Evolutionary conservation across 2,888 invertebrate genomes (phyloP).

Genomic region (Timema podura): DNA sequence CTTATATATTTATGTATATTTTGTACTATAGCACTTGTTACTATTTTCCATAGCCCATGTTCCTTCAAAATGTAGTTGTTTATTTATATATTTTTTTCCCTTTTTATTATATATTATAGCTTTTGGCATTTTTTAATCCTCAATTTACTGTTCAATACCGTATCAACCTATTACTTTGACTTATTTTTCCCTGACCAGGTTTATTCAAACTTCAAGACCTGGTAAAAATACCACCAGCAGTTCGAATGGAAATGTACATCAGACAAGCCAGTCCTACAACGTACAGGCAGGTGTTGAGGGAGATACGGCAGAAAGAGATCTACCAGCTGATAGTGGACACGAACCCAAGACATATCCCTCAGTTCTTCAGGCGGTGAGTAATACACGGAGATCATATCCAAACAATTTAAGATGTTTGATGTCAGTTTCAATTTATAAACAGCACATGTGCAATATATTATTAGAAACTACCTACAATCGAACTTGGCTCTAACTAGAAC

Average conservation of each 20-base stretch:
- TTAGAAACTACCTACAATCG: too few species aligned
- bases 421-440: background rate
- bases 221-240: slow-evolving; percentile 63
- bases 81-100: background rate
- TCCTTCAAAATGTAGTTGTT: background rate
- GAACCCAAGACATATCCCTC: slow-evolving; percentile 72
- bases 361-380: slow-evolving; percentile 83
- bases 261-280: slow-evolving; percentile 63
- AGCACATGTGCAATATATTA: too few species aligned
- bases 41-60: background rate
- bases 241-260: slow-evolving; percentile 68
- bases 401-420: background rate
- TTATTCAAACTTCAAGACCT: slow-evolving; percentile 81
- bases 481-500: too few species aligned
- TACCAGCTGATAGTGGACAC: slow-evolving; percentile 86
- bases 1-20: too few species aligned
- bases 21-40: background rate
- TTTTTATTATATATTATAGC: too few species aligned
- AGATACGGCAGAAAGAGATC: slow-evolving; percentile 82
- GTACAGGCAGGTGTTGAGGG: slow-evolving; percentile 70
- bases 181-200: slow-evolving; percentile 45
- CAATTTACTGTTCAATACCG: too few species aligned
- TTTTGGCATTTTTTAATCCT: too few species aligned
- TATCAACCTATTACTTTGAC: too few species aligned
- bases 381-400: background rate